These are phyloP conservation scores for Jacana jacana DNA, from an alignment of 2,113 vertebrate genomes.

Conservation along the genomic window DNA sequence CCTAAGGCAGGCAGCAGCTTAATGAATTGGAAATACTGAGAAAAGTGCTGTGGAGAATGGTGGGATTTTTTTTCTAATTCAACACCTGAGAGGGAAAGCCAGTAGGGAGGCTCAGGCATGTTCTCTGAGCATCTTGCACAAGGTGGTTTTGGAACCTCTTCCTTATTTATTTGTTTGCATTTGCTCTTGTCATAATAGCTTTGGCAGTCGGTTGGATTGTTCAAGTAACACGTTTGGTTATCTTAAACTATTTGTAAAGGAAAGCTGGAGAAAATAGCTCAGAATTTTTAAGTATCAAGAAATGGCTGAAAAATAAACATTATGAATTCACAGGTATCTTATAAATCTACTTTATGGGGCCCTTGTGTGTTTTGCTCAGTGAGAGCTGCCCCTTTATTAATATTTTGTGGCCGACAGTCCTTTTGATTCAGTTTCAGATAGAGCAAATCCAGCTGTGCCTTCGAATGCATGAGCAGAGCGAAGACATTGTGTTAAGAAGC, in stretches of 20 bases:
- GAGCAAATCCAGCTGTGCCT: background rate
- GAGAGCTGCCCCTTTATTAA: background rate
- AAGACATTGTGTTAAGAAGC: background rate
- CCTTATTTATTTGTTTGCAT: slow-evolving; percentile 40
- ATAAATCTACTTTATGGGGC: background rate
- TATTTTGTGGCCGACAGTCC: background rate
- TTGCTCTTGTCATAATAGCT: background rate
- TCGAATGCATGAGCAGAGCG: background rate
- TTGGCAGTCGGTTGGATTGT: background rate
- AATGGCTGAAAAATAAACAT: background rate
- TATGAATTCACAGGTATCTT: background rate
- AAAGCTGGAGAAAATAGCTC: background rate
- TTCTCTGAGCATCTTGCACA: background rate
- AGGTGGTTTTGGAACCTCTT: slow-evolving; percentile 4
- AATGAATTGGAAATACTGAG: background rate
- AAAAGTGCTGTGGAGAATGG: background rate
- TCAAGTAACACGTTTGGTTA: background rate
- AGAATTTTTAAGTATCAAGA: background rate
- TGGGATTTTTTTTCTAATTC: background rate
- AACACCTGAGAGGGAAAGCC: background rate
- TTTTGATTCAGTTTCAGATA: background rate
- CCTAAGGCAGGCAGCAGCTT: background rate
- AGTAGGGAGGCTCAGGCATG: rapidly evolving
- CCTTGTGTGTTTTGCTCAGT: background rate
- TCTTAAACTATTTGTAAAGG: background rate